Evolutionary conservation across 2,888 invertebrate genomes (phyloP).

Genomic region (Thumatha senex): DNA sequence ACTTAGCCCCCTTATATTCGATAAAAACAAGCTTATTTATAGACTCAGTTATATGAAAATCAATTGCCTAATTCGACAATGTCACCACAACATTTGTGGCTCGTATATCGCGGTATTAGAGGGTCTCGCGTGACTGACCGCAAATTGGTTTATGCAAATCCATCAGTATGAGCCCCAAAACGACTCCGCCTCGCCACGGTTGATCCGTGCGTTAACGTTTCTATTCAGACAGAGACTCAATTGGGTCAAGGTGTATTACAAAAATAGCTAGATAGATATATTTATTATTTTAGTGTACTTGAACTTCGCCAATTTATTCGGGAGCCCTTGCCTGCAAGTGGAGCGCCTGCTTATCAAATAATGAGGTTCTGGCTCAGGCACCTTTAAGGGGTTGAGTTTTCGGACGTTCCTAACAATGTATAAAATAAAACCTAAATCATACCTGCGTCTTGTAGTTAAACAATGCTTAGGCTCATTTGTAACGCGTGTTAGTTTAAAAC

Average conservation of each 20-base stretch:
- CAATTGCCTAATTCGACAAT: not conserved
- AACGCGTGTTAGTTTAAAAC: no score
- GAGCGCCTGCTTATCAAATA: no score
- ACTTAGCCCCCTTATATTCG: no score
- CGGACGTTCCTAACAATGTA: no score
- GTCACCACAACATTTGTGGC: constrained; percentile 1
- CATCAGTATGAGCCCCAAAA: constrained; percentile 5
- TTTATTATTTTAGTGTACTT: not conserved
- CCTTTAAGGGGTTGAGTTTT: no score
- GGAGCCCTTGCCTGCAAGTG: no score
- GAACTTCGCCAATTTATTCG: not conserved
- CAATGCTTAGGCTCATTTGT: no score
- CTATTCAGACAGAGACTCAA: constrained; percentile 26
- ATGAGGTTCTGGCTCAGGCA: no score
- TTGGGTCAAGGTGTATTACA: constrained; percentile 23
- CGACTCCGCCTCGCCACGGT: not conserved
- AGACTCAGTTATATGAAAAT: no score
- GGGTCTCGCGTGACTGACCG: constrained; percentile 42
- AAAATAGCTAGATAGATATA: constrained; percentile 1
- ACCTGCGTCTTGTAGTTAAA: no score
- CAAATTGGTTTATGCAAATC: constrained; percentile 54
- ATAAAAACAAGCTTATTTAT: no score
- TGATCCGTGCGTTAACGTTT: constrained; percentile 25
- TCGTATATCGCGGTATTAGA: constrained; percentile 2
- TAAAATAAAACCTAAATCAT: no score